Conservation (phyloP, 2,797 vertebrate species). For the Craterocephalus amniculus region DNA sequence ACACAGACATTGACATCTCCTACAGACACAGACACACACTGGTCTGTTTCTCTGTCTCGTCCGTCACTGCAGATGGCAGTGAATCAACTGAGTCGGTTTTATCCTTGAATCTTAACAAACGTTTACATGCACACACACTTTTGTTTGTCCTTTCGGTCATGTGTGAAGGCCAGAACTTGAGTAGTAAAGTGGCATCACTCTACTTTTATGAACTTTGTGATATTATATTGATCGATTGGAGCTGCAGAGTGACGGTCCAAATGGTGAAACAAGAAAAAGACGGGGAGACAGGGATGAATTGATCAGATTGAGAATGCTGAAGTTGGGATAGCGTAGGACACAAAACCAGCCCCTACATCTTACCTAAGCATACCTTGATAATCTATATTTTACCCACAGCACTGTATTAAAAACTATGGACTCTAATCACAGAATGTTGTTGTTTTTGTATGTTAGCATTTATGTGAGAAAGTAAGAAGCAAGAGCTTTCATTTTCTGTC, state of each 20-base stretch:
- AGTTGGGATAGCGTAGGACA: neutral
- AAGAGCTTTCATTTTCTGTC: neutral
- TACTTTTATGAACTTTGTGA: neutral
- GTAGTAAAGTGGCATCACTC: neutral
- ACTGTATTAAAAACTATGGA: neutral
- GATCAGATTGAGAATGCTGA: neutral
- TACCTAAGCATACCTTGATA: neutral
- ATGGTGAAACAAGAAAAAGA: neutral
- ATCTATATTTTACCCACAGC: neutral
- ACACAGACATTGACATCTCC: conserved; percentile 5
- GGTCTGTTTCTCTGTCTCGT: conserved; percentile 23
- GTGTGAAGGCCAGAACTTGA: conserved; percentile 6
- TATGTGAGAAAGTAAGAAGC: neutral
- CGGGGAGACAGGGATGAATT: neutral
- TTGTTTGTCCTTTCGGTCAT: conserved; percentile 21
- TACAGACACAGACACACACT: neutral
- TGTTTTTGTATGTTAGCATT: neutral
- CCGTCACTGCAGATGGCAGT: conserved; percentile 40
- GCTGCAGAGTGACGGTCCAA: neutral
- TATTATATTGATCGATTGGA: neutral
- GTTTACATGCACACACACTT: neutral
- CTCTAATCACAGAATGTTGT: neutral
- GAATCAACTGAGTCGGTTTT: conserved; percentile 30
- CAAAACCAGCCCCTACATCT: neutral
- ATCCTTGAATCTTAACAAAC: conserved; percentile 43